A percentile compares a stretch with the other conserved stretches of the same genome.
Evolutionary conservation across 2,888 invertebrate species (phyloP).

Genomic region (Saturnia japonica): DNA sequence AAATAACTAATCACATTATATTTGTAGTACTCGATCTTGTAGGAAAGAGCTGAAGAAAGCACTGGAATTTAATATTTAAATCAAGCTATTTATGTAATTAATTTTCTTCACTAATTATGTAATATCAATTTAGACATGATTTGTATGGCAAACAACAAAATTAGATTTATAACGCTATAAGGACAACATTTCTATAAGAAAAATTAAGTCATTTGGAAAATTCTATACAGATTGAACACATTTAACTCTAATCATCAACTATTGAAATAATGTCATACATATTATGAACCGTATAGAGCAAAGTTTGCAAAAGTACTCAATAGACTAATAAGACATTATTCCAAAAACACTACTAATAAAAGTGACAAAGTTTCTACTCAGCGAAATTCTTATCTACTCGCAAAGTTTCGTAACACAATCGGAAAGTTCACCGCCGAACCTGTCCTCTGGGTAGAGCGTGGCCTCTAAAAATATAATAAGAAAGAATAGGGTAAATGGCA

Average conservation of each 20-base stretch:
- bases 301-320: not conserved
- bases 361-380: slow-evolving; percentile 11
- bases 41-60: no score
- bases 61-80: not conserved
- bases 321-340: slow-evolving; percentile 7
- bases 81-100: not conserved
- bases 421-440: slow-evolving; percentile 19
- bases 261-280: not conserved
- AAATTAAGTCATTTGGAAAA: not conserved
- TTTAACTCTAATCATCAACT: not conserved
- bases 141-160: not conserved
- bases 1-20: no score
- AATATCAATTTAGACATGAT: not conserved
- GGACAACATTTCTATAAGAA: not conserved
- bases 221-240: not conserved
- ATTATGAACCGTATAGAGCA: not conserved
- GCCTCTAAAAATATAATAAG: not conserved
- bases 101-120: not conserved
- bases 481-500: slow-evolving; percentile 1
- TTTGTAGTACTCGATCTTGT: no score
- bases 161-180: not conserved
- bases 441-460: slow-evolving; percentile 6
- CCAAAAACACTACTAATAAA: slow-evolving; percentile 12
- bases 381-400: slow-evolving; percentile 21
- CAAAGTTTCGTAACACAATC: slow-evolving; percentile 22